phyloP scores from a whole-genome alignment of 2,797 vertebrate genomes.

The Molothrus aeneus region DNA sequence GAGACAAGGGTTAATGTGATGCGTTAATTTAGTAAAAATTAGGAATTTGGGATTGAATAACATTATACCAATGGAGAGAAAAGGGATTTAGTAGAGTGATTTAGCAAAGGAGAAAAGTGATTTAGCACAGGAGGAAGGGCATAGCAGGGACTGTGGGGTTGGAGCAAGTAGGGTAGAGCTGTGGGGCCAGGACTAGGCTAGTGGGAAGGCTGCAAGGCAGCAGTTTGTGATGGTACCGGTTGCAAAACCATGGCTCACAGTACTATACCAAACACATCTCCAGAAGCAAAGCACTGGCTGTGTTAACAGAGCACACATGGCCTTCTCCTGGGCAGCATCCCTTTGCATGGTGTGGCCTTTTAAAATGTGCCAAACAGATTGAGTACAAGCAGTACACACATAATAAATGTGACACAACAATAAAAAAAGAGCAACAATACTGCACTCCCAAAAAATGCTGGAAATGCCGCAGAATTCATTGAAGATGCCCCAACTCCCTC shows the following conservation, averaged over 20 bases:
- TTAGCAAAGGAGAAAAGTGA: background rate
- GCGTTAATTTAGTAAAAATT: background rate
- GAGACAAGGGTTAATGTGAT: background rate
- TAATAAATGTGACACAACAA: constrained; percentile 15
- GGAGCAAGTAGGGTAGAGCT: background rate
- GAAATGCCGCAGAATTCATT: background rate
- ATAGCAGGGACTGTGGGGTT: background rate
- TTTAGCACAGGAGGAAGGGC: background rate
- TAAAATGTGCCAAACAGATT: background rate
- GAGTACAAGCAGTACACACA: background rate
- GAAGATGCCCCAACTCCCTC: constrained; percentile 1
- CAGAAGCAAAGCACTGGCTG: background rate
- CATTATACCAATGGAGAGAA: background rate
- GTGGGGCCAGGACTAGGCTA: background rate
- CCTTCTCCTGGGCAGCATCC: background rate
- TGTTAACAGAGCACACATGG: background rate
- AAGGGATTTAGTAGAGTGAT: background rate
- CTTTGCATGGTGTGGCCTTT: background rate
- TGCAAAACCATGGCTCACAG: background rate
- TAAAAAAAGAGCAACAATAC: background rate
- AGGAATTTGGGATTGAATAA: background rate
- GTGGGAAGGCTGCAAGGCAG: background rate
- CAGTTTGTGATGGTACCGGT: background rate
- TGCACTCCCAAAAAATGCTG: background rate
- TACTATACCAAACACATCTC: background rate